phyloP scores from a whole-genome alignment of 2,113 vertebrate genomes.

The Hypomesus transpacificus region DNA sequence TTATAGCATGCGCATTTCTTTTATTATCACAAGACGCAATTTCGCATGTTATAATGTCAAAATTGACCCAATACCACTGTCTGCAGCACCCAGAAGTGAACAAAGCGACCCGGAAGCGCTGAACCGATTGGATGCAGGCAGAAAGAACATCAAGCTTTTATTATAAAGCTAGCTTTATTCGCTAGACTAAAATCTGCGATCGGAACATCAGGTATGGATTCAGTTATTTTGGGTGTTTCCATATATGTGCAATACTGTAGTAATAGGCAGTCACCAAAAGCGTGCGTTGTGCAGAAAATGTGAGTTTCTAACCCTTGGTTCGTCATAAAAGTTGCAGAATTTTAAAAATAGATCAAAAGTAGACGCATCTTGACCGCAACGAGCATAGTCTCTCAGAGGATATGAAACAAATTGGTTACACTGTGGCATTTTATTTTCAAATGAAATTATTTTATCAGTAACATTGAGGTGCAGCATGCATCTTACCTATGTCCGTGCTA shows the following conservation, averaged over 20 bases:
- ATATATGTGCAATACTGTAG: constrained; percentile 28
- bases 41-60: neutral
- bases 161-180: constrained; percentile 62
- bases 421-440: constrained; percentile 8
- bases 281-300: constrained; percentile 44
- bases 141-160: constrained; percentile 73
- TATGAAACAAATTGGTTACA: constrained; percentile 10
- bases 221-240: constrained; percentile 35
- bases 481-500: constrained; percentile 60
- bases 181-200: constrained; percentile 70
- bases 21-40: too few species aligned
- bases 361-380: constrained; percentile 42
- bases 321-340: constrained; percentile 71
- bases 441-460: neutral
- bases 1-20: too few species aligned
- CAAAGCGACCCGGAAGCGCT: constrained; percentile 89
- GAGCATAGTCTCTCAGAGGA: constrained; percentile 29
- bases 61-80: constrained; percentile 27
- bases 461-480: constrained; percentile 21
- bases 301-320: constrained; percentile 52
- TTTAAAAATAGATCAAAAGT: constrained; percentile 55
- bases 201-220: constrained; percentile 72
- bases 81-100: constrained; percentile 87
- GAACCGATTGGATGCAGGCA: constrained; percentile 73
- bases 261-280: neutral